Evolutionary conservation across 2,888 invertebrate genomes (phyloP), one percentile per base, ranked within the genome.

Genomic region (Helleia helle): DNA sequence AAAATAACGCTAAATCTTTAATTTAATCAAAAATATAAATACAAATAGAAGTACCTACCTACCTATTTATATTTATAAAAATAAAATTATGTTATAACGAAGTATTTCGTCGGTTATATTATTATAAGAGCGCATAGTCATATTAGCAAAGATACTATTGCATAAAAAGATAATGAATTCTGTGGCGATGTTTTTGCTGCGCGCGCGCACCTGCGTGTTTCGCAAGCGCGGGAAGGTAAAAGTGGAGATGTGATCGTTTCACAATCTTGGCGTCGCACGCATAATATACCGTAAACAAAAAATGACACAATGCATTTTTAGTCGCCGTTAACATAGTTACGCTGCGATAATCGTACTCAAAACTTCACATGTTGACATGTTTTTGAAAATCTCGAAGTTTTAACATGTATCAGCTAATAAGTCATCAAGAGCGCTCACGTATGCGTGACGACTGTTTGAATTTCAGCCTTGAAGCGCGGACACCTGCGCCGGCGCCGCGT

Each of bases 401-500:
- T 40, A 25, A 24, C 25, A 15, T 14, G 25, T 43, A 61, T 69
- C 54, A 49, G 62, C 64, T 62, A 69, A 62, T 58, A 54, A 61
- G 59, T 59, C 56, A 61, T 66, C 61, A 64, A 68, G 75, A 64
- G 68, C 69, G 64, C 67, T 71, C 77, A 71, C 67, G 76, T 80
- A 80, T 79, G 80, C 83, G 73, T 80, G 81, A 80, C 80, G 77
- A 68, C 77, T 81, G 83, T 76, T 84, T 80, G 83, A 80, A 81
- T 84, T 83, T 84, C 81, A 84, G 83, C 84, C 83, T 84, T 84
- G 84, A 81, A 86, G 84, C 81, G 77, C 77, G 74, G 76, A 75
- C 86, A 87, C 87, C 86, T 87, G 85, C 87, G 87, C 87, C 86
- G 87, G 81, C 86, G 87, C 87, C 86, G 87, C 81, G 77, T 84